Base-by-base conservation (phyloP, 2,797 vertebrate genomes). In the Pitangus sulphuratus region DNA sequence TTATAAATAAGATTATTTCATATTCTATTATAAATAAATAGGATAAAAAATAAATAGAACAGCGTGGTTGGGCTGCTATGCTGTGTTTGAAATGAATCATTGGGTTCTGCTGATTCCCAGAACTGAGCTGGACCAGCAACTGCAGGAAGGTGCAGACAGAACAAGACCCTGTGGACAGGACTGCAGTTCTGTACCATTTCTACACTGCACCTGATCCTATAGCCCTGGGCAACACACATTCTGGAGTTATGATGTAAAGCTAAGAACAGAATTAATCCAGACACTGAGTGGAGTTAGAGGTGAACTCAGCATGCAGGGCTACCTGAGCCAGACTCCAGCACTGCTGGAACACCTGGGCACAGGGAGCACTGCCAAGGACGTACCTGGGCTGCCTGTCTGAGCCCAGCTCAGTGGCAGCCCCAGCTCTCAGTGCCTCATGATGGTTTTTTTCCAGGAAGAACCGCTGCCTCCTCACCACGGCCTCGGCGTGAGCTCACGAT, bases 381-480 rank as follows among this genome's bases (percentile, higher is more conserved):
- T 5, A 17, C 1, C 62, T 5, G 1, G 44, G 64, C 13, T 35
- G 20, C 12, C 61, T 7, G 35, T 26, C 28, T 5, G 30, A n/a
- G 65, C 18, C 31, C 31, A 33, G 22, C 22, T 18, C 22, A 15
- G 30, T 15, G 31, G 28, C 81, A 44, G 39, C 6, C 50, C 15
- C 35, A 54, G 64, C 60, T 10, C 39, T 1, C 58, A 33, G 83
- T 2, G n/a, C 44, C 89, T 45, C 37, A 60, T 0, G 3, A 1
- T 18, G 3, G 8, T 33, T 89, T 40, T 51, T 47, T 93, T 87
- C 15, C 60, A 98, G 98, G 92, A 98, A 98, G 80, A 98, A 97
- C 54, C 98, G 93, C 83, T 98, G 98, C 26, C 98, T 98, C 84
- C 84, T 98, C 18, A 95, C 88, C 37, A 97, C 97, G 7, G 97